These are phyloP conservation scores for Temnothorax curvispinosus DNA, from an alignment of 1,140 invertebrate genomes.

Conservation along the genomic window DNA sequence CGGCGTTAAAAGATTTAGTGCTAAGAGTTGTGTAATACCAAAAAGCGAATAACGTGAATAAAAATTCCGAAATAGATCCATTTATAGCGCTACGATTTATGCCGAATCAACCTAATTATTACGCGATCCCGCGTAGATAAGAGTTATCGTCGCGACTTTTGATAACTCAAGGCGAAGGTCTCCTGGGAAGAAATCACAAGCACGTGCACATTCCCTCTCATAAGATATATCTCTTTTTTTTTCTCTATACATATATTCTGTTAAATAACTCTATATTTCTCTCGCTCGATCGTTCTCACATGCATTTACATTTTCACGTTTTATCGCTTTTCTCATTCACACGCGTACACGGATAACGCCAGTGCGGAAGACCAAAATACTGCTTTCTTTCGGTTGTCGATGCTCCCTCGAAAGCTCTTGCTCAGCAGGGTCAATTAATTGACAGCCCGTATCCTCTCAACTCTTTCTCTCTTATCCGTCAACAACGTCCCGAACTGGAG, in stretches of 20 bases:
- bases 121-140: not conserved
- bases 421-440: not conserved
- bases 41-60: not conserved
- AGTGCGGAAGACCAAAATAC: constrained; percentile 74
- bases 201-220: constrained; percentile 57
- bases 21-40: not conserved
- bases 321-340: constrained; percentile 26
- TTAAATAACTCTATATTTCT: constrained; percentile 62
- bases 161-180: constrained; percentile 33
- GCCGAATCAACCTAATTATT: not conserved
- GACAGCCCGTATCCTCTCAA: not conserved
- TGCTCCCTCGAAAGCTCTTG: constrained; percentile 61
- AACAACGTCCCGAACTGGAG: constrained; percentile 1
- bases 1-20: not conserved
- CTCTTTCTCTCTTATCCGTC: not conserved
- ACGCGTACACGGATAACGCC: constrained; percentile 58
- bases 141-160: not conserved
- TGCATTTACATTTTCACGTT: constrained; percentile 15
- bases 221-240: constrained; percentile 63
- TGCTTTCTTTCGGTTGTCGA: constrained; percentile 66
- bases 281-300: not conserved
- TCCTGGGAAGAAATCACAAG: constrained; percentile 35
- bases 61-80: not conserved
- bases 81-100: not conserved
- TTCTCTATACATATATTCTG: constrained; percentile 53